Conservation (phyloP, 2,113 vertebrate genomes). For the Takifugu flavidus region DNA sequence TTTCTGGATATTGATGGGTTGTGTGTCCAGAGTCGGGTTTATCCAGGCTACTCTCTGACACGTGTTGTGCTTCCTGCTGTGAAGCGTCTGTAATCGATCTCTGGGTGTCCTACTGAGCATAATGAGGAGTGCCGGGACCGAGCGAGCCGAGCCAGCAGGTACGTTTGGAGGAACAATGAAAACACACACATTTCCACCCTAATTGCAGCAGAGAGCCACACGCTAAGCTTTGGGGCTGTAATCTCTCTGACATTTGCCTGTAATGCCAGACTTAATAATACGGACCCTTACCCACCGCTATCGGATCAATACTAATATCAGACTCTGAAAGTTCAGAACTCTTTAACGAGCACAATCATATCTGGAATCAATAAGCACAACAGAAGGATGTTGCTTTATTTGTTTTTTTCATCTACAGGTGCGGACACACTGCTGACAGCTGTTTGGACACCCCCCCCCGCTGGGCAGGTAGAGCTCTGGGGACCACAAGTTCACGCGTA, state of each 20-base stretch:
- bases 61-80: not conserved
- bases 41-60: not conserved
- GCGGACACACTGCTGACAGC: too few relatives aligned
- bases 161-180: slow-evolving; percentile 18
- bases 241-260: slow-evolving; percentile 51
- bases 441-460: too few relatives aligned
- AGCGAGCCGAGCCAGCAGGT: too few relatives aligned
- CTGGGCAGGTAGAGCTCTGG: too few relatives aligned
- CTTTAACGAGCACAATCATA: slow-evolving; percentile 1
- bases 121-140: not conserved
- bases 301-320: slow-evolving; percentile 36
- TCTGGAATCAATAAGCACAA: not conserved
- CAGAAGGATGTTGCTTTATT: not conserved
- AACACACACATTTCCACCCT: slow-evolving; percentile 25
- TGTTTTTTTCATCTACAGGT: not conserved
- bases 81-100: slow-evolving; percentile 3
- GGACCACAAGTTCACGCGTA: too few relatives aligned
- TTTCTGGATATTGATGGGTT: too few relatives aligned
- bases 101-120: slow-evolving; percentile 2
- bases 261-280: slow-evolving; percentile 40
- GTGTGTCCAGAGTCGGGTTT: not conserved
- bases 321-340: slow-evolving; percentile 17
- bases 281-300: not conserved
- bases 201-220: slow-evolving; percentile 30
- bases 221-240: slow-evolving; percentile 16